Evolutionary conservation across 2,797 vertebrate species (phyloP), one percentile per base, ranked within the genome.

Genomic region (Hoplostethus mediterraneus): DNA sequence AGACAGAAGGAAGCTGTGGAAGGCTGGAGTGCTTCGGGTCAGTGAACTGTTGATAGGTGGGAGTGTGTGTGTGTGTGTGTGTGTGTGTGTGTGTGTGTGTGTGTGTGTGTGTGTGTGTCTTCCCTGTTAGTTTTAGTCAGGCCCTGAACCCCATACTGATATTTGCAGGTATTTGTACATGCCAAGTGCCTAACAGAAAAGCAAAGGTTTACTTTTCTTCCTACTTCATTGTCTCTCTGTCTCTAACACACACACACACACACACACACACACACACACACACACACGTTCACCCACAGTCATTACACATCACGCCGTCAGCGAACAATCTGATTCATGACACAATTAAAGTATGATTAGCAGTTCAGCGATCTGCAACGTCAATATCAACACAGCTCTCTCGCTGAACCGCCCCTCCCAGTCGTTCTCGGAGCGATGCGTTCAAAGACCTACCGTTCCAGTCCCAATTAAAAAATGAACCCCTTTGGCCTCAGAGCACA

Each of bases 291-390:
- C 59, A 36, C 8, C 4, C 33, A 36, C 33, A 63, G 57, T 72
- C 36, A 60, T 72, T 31, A 48, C 33, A 60, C 51, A 67, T n/a
- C n/a, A n/a, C 45, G 28, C 31, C 63, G 7, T 70, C 47, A 45
- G 53, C 31, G 53, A 71, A 63, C 44, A 71, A 74, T 61, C 30
- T 77, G 57, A 80, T 81, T 71, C 44, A 75, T 68, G 51, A 31
- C 48, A 10, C 36, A 63, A 48, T 76, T 64, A 36, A 63, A 68
- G 33, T 55, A 62, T 28, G 33, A 77, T 81, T 59, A 72, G 54
- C 53, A 31, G n/a, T 55, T 42, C 17, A 44, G n/a, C 31, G 56
- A 65, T 58, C 36, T 54, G 57, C 36, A n/a, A 14, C 38, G 44
- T 40, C 7, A 70, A 28, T 38, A 53, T 69, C 17, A 69, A 49